Percentiles rank a stretch among this genome's conserved stretches.
phyloP scores from a whole-genome alignment of 2,797 vertebrate species.

The Sylvilagus floridanus region DNA sequence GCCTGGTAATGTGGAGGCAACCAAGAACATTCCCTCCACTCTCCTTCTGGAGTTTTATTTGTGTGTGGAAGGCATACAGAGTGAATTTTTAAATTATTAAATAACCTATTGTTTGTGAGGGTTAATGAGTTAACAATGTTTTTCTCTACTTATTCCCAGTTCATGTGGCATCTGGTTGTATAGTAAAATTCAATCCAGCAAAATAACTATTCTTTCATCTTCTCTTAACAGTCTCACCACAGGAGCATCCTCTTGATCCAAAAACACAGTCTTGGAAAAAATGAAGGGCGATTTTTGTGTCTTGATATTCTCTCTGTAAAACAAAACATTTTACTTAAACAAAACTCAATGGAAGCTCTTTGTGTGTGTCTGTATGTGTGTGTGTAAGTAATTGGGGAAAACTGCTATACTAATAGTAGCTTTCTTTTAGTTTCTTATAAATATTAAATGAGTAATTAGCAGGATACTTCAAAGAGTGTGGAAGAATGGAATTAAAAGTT shows the following conservation, averaged over 20 bases:
- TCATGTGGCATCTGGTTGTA: not conserved
- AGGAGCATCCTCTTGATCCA: not conserved
- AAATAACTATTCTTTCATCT: not conserved
- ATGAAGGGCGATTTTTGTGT: not conserved
- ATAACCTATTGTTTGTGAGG: not conserved
- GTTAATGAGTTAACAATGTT: not conserved
- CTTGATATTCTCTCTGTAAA: not conserved
- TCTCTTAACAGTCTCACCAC: not conserved
- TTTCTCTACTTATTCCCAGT: not conserved
- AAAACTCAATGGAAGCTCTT: not conserved
- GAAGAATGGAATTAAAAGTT: not conserved
- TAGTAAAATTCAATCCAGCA: not conserved
- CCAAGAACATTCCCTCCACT: not conserved
- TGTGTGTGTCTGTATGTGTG: not conserved
- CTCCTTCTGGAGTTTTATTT: not conserved
- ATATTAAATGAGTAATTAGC: not conserved
- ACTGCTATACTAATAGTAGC: not conserved
- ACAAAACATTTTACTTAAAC: not conserved
- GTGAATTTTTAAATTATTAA: not conserved
- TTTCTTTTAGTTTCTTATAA: not conserved
- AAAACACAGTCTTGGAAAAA: not conserved
- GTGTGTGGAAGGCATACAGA: not conserved
- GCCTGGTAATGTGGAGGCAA: fast-evolving
- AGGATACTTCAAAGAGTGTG: not conserved
- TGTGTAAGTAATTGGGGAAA: not conserved